A percentile compares a stretch with the other conserved stretches of the same genome.
phyloP scores from a whole-genome alignment of 1,140 invertebrate genomes.

The Andrena cerasifolii region DNA sequence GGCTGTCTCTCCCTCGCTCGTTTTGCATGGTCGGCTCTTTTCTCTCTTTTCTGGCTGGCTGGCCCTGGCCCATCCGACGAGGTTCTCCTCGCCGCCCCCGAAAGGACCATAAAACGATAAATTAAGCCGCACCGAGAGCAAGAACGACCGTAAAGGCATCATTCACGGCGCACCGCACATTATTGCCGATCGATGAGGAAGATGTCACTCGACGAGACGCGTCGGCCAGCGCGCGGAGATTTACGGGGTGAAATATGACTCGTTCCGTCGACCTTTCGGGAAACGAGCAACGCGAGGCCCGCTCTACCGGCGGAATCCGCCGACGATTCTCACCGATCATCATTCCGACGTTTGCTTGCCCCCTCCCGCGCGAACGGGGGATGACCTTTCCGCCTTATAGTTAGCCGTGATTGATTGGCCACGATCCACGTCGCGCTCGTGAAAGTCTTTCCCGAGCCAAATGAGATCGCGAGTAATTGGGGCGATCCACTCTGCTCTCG shows the following conservation, averaged over 20 bases:
- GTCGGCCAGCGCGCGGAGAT: not conserved
- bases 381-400: too few species aligned
- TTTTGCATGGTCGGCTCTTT: not conserved
- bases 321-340: not conserved
- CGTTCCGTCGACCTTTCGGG: not conserved
- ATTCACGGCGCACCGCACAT: constrained; percentile 75
- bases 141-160: constrained; percentile 73
- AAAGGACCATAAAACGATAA: constrained; percentile 77
- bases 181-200: constrained; percentile 71
- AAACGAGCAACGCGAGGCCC: not conserved
- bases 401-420: too few species aligned
- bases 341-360: too few species aligned
- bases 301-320: not conserved
- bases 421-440: not conserved
- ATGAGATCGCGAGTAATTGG: constrained; percentile 33
- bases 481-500: not conserved
- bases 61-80: constrained; percentile 52
- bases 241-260: constrained; percentile 1
- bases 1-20: constrained; percentile 12
- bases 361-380: too few species aligned
- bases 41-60: constrained; percentile 24
- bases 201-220: constrained; percentile 44
- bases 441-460: constrained; percentile 3
- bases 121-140: constrained; percentile 70
- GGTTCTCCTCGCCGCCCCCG: constrained; percentile 54